These are phyloP conservation scores for Nyctereutes procyonoides DNA, from an alignment of 2,113 vertebrate genomes.

Conservation along the genomic window DNA sequence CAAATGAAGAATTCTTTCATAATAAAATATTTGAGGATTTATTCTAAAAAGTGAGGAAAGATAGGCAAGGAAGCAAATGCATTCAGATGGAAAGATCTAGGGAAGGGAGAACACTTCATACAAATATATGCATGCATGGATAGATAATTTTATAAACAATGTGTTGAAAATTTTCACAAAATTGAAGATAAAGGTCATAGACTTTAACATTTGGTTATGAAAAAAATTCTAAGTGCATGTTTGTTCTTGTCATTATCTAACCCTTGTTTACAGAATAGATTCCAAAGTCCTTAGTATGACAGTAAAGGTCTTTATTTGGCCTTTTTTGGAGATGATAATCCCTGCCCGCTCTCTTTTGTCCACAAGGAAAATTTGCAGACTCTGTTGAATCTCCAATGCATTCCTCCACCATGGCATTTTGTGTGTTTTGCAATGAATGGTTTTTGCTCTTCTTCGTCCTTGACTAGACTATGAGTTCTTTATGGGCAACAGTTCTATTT, in stretches of 20 bases:
- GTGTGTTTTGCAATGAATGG: background rate
- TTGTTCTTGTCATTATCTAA: background rate
- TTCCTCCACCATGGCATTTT: background rate
- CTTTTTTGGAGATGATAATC: background rate
- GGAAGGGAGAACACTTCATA: background rate
- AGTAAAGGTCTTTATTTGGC: background rate
- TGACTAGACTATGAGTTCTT: background rate
- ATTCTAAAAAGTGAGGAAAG: conserved; percentile 6
- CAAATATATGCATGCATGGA: no score
- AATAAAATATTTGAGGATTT: conserved; percentile 1
- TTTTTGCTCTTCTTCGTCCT: conserved; percentile 7
- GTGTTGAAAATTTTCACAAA: conserved; percentile 11
- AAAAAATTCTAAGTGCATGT: background rate
- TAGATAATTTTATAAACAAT: background rate
- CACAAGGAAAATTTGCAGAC: background rate
- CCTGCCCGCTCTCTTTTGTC: background rate
- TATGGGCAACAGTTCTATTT: background rate
- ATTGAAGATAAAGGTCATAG: background rate
- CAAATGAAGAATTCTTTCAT: background rate
- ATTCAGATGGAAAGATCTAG: background rate
- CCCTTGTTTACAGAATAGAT: conserved; percentile 41
- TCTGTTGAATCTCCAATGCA: background rate
- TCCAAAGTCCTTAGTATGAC: background rate
- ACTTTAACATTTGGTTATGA: background rate
- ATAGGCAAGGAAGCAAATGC: background rate